Evolutionary conservation across 2,888 invertebrate genomes (phyloP).

Genomic region (Neoscelio sp.): DNA sequence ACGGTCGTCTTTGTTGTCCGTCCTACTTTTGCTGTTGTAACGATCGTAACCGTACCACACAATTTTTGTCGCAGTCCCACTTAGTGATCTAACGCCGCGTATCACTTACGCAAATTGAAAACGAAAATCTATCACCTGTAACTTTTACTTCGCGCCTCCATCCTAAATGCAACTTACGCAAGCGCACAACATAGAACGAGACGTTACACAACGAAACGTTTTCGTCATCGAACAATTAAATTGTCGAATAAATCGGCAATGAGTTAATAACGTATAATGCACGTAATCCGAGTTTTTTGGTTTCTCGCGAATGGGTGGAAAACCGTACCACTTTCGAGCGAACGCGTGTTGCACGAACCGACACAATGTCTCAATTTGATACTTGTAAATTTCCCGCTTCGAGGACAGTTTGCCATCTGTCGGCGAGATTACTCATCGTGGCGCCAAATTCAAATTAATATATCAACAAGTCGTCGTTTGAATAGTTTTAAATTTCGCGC

Average conservation of each 20-base stretch:
- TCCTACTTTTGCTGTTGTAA: no score
- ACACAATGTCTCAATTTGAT: constrained; percentile 23
- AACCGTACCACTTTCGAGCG: constrained; percentile 53
- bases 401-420: no score
- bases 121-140: constrained; percentile 18
- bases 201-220: constrained; percentile 56
- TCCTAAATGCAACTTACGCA: constrained; percentile 49
- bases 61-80: no score
- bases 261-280: constrained; percentile 62
- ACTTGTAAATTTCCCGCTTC: constrained; percentile 39
- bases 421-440: no score
- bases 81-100: no score
- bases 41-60: no score
- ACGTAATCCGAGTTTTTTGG: constrained; percentile 52
- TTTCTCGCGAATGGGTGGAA: constrained; percentile 53
- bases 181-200: constrained; percentile 17
- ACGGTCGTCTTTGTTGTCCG: no score
- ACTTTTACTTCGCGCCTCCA: constrained; percentile 38
- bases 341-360: constrained; percentile 10
- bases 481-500: no score
- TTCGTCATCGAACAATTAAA: constrained; percentile 66
- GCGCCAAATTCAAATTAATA: no score
- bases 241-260: constrained; percentile 66
- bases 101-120: neutral
- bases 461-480: no score